Evolutionary conservation across 2,797 vertebrate species (phyloP), one percentile per base, ranked within the genome.

Genomic region (Lepilemur ruficaudatus): DNA sequence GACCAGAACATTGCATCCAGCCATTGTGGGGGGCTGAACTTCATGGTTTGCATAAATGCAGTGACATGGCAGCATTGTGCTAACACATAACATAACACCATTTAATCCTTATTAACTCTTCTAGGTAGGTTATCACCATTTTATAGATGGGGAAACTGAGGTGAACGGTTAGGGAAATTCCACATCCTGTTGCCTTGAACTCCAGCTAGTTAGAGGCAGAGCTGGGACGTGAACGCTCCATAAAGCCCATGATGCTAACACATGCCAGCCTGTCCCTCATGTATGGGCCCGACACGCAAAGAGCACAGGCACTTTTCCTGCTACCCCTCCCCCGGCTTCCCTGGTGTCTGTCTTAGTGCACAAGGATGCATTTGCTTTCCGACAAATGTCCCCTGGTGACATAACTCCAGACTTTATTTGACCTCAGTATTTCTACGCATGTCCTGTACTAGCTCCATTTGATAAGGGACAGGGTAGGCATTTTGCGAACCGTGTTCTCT

Each of bases 41-140:
- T 0, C 2, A 11, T 0, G 2, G 50, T 43, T 63, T 84, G 7
- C 28, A 17, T 2, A 5, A 20, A 52, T 9, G 59, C 10, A 23
- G 15, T 22, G 13, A 7, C 2, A 1, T 28, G 41, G 46, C 41
- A 52, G 67, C 67, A 7, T 38, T 18, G 18, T 1, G 4, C 10
- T 32, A n/a, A 38, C 30, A 18, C 43, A 12, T 7, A 2, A 10
- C 9, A 20, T 13, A 7, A 30, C 8, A 12, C 35, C 63, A 18
- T 32, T 65, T 2, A 32, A 35, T 41, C 25, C 35, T 61, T 12
- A 28, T 4, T 14, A 48, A 12, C 1, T 4, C 73, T 5, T 15
- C 8, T 18, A 52, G 43, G 41, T 25, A 18, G 38, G 73, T n/a
- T 7, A 10, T 41, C 32, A 11, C 65, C 41, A 23, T 80, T 73